These are phyloP conservation scores for Yponomeuta cagnagella DNA, from an alignment of 2,888 invertebrate genomes.

Conservation along the genomic window DNA sequence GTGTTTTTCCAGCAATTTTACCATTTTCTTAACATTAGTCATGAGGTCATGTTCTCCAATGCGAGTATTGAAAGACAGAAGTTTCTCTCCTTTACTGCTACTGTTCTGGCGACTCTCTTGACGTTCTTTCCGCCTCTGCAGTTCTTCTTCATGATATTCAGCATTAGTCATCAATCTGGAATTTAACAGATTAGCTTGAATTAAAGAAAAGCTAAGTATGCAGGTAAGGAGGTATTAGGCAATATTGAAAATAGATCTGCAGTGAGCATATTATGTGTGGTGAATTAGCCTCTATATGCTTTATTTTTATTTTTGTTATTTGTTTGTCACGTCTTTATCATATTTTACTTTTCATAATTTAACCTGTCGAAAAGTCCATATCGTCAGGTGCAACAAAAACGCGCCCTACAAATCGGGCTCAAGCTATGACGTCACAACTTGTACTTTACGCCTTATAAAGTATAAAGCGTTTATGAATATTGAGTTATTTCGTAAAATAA, in stretches of 20 bases:
- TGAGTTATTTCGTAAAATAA: too few relatives aligned
- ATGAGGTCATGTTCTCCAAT: constrained; percentile 81
- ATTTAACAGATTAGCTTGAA: constrained; percentile 8
- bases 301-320: too few relatives aligned
- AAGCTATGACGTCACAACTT: too few relatives aligned
- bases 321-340: too few relatives aligned
- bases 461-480: too few relatives aligned
- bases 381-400: too few relatives aligned
- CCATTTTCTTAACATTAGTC: constrained; percentile 78
- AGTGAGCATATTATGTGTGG: background rate
- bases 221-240: constrained; percentile 17
- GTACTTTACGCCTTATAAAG: too few relatives aligned
- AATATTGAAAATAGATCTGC: background rate
- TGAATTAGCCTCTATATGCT: background rate
- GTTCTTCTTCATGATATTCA: constrained; percentile 79
- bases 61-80: constrained; percentile 76
- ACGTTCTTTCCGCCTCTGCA: constrained; percentile 67
- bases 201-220: background rate
- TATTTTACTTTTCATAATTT: too few relatives aligned
- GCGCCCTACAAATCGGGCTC: too few relatives aligned
- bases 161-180: constrained; percentile 77
- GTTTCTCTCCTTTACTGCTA: constrained; percentile 77
- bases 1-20: constrained; percentile 79
- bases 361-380: too few relatives aligned
- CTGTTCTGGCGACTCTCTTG: constrained; percentile 53